Evolutionary conservation across 2,797 vertebrate species (phyloP), one percentile per base, ranked within the genome.

Genomic region (Gymnothorax reevesii): DNA sequence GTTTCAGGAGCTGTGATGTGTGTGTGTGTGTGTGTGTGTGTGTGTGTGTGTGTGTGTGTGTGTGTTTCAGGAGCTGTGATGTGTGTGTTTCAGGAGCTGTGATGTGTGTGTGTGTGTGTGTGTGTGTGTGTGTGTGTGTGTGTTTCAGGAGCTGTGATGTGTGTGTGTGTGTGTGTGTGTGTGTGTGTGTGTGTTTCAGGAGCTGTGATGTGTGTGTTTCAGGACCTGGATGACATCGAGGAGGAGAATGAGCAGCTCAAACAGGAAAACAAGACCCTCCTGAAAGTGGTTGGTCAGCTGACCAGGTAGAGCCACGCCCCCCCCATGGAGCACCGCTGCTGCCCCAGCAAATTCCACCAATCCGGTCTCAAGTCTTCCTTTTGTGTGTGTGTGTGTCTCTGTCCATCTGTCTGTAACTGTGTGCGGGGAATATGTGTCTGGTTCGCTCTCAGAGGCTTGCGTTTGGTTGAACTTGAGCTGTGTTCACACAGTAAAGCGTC

Each of bases 211-310:
- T 7, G 1, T 83, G 87, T 90, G 88, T 88, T 80, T 52, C 92
- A 99, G 99, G 99, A 99, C 88, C 95, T 99, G 92, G 98, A 99
- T 90, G 99, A 99, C 91, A 96, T 99, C 80, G 99, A 99, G 93
- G 99, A 99, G 57, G 99, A 99, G 95, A 99, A 99, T 22, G 98
- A 99, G 91, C 98, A 99, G 77, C 95, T 99, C 89, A 99, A 99
- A 92, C 98, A 99, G 92, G 99, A 99, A 95, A 99, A 99, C 94
- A 99, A 99, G 96, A 99, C 99, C 88, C 97, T 99, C 93, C 97
- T 99, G 94, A 99, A 99, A 94, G 98, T 99, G 92, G 99, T 99
- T 87, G 98, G 98, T 83, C 98, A 99, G 95, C 96, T 99, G 94
- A 99, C 98, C 84, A 98, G 98, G 97, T 99, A 99, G 97, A 98